Percentiles rank a stretch among this genome's conserved stretches.
phyloP scores from a whole-genome alignment of 2,113 vertebrate genomes.

The Oncorhynchus tshawytscha region DNA sequence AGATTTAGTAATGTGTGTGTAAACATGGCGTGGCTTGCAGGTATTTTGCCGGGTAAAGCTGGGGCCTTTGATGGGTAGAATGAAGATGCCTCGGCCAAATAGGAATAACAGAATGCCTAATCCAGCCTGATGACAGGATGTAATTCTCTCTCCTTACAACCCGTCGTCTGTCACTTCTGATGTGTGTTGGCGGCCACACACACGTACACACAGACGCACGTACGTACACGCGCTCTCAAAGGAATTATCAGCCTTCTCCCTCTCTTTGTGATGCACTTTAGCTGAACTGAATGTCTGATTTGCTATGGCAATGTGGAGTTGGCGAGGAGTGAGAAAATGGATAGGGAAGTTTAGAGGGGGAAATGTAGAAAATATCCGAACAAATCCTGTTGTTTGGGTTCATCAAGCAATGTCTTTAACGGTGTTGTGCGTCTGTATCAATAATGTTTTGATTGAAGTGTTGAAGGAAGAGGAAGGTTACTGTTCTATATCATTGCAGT shows the following conservation, averaged over 20 bases:
- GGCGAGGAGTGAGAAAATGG: conserved; percentile 3
- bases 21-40: conserved; percentile 23
- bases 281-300: not conserved
- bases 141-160: conserved; percentile 43
- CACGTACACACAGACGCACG: too few species aligned
- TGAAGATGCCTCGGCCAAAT: conserved; percentile 43
- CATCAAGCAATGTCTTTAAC: not conserved
- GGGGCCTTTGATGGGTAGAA: conserved; percentile 56
- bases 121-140: conserved; percentile 62
- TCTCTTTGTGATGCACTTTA: too few species aligned
- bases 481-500: not conserved
- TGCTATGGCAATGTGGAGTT: not conserved
- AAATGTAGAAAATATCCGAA: not conserved
- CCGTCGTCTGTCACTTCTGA: conserved; percentile 17
- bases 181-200: too few species aligned
- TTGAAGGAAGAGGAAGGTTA: not conserved
- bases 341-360: not conserved
- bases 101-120: conserved; percentile 52
- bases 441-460: not conserved
- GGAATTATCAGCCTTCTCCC: too few species aligned
- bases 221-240: too few species aligned
- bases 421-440: not conserved
- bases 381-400: not conserved
- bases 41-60: not conserved
- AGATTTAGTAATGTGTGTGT: conserved; percentile 41